These are phyloP conservation scores for Drosophila sp. DNA, from an alignment of 1,140 invertebrate species.

Conservation along the genomic window DNA sequence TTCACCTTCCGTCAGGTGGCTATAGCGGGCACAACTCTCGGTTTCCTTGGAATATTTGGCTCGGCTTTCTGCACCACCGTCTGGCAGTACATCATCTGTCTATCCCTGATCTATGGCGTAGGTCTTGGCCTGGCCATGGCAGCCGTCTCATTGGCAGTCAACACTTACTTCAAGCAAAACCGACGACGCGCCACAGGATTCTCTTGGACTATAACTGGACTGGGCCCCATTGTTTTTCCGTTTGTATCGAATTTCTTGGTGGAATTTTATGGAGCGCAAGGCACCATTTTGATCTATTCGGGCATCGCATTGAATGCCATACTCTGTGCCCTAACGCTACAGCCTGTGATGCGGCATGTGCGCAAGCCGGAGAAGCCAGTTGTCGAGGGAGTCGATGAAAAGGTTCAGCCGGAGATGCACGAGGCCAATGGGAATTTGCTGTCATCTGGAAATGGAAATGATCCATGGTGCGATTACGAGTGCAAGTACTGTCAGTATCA, in stretches of 20 bases:
- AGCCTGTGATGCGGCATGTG: slow-evolving; percentile 88
- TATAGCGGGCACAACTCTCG: slow-evolving; percentile 55
- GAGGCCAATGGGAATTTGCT: slow-evolving; percentile 69
- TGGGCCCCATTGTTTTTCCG: slow-evolving; percentile 87
- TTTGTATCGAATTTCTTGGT: slow-evolving; percentile 85
- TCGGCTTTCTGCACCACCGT: slow-evolving; percentile 69
- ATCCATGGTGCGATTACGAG: slow-evolving; percentile 84
- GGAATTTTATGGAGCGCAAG: slow-evolving; percentile 86
- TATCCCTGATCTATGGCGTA: slow-evolving; percentile 83
- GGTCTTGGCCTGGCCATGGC: slow-evolving; percentile 87
- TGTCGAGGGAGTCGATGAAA: neutral
- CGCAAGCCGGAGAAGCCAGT: slow-evolving; percentile 53
- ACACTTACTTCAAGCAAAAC: slow-evolving; percentile 87
- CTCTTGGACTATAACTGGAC: slow-evolving; percentile 86
- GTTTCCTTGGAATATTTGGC: slow-evolving; percentile 61
- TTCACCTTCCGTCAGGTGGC: slow-evolving; percentile 80
- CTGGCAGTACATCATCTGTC: slow-evolving; percentile 65
- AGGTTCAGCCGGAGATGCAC: slow-evolving; percentile 39
- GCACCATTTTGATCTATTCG: slow-evolving; percentile 86
- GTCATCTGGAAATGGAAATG: slow-evolving; percentile 1
- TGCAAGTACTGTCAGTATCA: slow-evolving; percentile 76
- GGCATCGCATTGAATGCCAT: slow-evolving; percentile 86
- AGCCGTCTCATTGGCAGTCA: slow-evolving; percentile 86
- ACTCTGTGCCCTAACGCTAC: slow-evolving; percentile 86
- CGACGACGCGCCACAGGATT: slow-evolving; percentile 87